Percentiles rank a stretch among this genome's conserved stretches.
Conservation (phyloP, 2,797 vertebrate species). For the Nannoperca australis region DNA sequence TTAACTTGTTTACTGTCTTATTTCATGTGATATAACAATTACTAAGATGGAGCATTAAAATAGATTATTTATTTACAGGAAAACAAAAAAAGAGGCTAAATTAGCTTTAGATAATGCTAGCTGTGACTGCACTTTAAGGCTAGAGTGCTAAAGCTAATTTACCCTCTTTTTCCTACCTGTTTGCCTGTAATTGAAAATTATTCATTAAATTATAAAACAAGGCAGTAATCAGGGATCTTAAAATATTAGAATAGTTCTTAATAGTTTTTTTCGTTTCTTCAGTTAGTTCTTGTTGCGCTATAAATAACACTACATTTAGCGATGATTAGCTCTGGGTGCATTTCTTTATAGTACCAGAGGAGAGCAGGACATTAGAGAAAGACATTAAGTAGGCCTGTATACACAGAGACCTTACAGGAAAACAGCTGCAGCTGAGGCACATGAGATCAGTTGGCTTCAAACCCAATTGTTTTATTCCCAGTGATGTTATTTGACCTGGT, state of each 20-base stretch:
- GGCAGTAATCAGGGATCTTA: neutral
- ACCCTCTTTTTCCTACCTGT: too few species aligned
- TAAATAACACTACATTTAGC: neutral
- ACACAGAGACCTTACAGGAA: slow-evolving; percentile 8
- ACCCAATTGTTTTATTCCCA: slow-evolving; percentile 49
- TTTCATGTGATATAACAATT: neutral
- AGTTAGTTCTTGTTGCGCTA: neutral
- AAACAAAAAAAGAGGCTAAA: neutral
- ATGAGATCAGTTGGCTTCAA: slow-evolving; percentile 48
- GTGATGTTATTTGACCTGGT: slow-evolving; percentile 38
- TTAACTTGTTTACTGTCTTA: neutral
- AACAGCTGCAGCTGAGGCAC: slow-evolving; percentile 68
- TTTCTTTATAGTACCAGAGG: slow-evolving; percentile 22
- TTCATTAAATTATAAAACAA: too few species aligned
- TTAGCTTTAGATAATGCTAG: neutral
- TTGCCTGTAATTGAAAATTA: too few species aligned
- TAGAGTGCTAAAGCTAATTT: too few species aligned
- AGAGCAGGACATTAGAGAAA: slow-evolving; percentile 22
- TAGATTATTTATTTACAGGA: neutral
- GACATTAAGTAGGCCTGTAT: neutral
- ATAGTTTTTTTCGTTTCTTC: neutral
- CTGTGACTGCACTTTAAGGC: neutral
- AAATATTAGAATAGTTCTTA: neutral
- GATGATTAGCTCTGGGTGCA: neutral
- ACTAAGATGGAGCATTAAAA: neutral